Percentiles rank a stretch among this genome's conserved stretches.
Conservation (phyloP, 1,140 invertebrate species). For the Aculops lycopersici region DNA sequence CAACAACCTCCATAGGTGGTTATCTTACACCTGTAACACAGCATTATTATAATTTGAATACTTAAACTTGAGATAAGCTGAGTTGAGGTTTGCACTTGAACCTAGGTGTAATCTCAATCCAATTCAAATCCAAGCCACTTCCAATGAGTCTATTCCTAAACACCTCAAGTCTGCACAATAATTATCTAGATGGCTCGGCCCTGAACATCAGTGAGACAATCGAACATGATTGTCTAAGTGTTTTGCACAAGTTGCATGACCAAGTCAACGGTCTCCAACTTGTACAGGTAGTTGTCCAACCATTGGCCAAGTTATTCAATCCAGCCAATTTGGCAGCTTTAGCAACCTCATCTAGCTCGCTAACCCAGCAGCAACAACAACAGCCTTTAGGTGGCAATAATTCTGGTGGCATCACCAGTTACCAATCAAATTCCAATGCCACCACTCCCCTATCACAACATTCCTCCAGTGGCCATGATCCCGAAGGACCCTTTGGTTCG, state of each 20-base stretch:
- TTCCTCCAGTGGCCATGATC: background rate
- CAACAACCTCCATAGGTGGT: no score
- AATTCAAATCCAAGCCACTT: background rate
- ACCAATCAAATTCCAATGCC: slow-evolving; percentile 5
- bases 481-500: slow-evolving; percentile 4
- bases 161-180: background rate
- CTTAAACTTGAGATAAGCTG: no score
- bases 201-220: slow-evolving; percentile 16
- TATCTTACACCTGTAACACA: no score
- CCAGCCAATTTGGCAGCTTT: slow-evolving; percentile 18
- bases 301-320: slow-evolving; percentile 37
- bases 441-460: background rate
- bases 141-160: slow-evolving; percentile 1
- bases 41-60: no score
- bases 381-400: slow-evolving; percentile 5
- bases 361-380: background rate
- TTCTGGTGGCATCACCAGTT: slow-evolving; percentile 5
- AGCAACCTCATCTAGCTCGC: slow-evolving; percentile 8
- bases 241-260: slow-evolving; percentile 52
- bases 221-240: slow-evolving; percentile 31
- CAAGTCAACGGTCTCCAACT: slow-evolving; percentile 36
- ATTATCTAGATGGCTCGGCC: background rate
- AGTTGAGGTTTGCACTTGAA: no score
- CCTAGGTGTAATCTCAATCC: slow-evolving; percentile 1
- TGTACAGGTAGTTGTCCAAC: slow-evolving; percentile 42